A percentile compares a stretch with the other conserved stretches of the same genome.
Conservation (phyloP, 2,113 vertebrate species). For the Halcyon malimbica region DNA sequence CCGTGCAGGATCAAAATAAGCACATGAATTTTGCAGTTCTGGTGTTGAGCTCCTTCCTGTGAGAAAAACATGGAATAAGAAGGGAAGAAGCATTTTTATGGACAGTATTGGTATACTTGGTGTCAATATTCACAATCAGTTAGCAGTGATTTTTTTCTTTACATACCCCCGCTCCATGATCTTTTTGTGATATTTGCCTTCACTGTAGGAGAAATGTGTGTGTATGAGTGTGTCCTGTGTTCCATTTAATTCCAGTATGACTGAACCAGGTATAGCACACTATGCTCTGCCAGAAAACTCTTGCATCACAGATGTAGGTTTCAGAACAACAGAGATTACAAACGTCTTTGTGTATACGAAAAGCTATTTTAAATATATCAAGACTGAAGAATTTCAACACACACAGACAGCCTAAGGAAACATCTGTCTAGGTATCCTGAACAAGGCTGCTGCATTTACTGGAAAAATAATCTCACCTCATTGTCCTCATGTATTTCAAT, state of each 20-base stretch:
- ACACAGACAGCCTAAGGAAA: background rate
- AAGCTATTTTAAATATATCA: background rate
- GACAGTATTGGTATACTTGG: background rate
- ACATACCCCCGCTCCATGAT: too few species aligned
- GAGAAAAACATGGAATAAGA: background rate
- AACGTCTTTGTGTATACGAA: background rate
- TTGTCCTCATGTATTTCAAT: constrained; percentile 88
- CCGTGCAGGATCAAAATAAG: constrained; percentile 93
- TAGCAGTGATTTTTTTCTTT: background rate
- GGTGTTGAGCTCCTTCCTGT: constrained; percentile 76
- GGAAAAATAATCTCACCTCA: constrained; percentile 80
- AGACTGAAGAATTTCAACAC: background rate
- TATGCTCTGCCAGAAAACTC: background rate
- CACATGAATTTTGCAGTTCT: constrained; percentile 89
- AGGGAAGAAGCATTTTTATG: background rate
- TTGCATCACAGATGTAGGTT: background rate
- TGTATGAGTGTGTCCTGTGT: accelerated
- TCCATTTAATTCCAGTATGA: background rate
- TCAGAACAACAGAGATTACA: background rate
- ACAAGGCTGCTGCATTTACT: background rate
- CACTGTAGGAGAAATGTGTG: accelerated
- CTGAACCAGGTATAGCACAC: background rate
- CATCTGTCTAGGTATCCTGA: background rate
- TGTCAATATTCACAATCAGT: background rate
- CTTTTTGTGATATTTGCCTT: background rate